Conservation (phyloP, 2,888 invertebrate species). For the Eudiplozoon nipponicum region DNA sequence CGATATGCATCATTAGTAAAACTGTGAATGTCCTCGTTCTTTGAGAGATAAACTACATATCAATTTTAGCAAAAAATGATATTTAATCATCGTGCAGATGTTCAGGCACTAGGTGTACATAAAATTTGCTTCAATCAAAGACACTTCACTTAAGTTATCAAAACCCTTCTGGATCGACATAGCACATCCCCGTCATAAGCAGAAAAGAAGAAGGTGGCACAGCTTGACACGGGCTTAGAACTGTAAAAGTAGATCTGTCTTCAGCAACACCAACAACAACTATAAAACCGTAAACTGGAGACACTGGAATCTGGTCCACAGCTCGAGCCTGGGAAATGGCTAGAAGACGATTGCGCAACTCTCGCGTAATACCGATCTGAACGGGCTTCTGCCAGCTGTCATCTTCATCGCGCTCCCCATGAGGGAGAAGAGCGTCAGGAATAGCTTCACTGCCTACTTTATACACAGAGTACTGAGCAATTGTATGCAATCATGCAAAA, state of each 20-base stretch:
- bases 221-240: slow-evolving; percentile 4
- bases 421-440: slow-evolving; percentile 10
- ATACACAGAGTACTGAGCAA: slow-evolving; percentile 6
- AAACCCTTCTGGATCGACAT: slow-evolving; percentile 14
- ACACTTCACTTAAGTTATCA: too few species aligned
- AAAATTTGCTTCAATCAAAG: too few species aligned
- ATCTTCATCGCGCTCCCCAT: slow-evolving; percentile 8
- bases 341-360: slow-evolving; percentile 8
- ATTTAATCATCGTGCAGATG: too few species aligned
- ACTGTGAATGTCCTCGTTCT: too few species aligned
- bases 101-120: too few species aligned
- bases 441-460: slow-evolving; percentile 11
- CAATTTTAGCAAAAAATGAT: too few species aligned
- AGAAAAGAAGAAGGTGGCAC: slow-evolving; percentile 6
- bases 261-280: slow-evolving; percentile 11
- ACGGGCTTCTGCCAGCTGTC: slow-evolving; percentile 12
- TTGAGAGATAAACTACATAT: too few species aligned
- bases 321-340: slow-evolving; percentile 14
- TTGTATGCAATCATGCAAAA: too few species aligned
- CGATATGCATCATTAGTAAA: too few species aligned
- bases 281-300: slow-evolving; percentile 14
- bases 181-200: slow-evolving; percentile 6
- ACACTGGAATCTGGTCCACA: slow-evolving; percentile 10
- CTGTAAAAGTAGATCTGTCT: slow-evolving; percentile 8
- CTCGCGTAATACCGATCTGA: background rate